Base-by-base conservation (phyloP, 2,113 vertebrate genomes). In the Oreochromis niloticus region DNA sequence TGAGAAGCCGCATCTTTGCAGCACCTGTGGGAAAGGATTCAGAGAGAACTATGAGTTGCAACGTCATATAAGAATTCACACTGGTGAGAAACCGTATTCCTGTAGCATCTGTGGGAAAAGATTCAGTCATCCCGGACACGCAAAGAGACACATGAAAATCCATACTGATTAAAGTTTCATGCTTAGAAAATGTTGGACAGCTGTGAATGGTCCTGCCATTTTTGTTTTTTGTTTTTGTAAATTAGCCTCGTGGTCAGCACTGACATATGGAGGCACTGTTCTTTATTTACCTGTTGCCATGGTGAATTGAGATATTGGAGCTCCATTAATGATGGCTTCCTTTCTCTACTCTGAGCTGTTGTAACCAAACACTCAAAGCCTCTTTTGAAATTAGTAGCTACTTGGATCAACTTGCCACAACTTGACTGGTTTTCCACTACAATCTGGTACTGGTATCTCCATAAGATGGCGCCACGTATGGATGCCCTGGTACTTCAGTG, bases 401-500 rank as follows among this genome's bases (percentile, higher is more conserved):
- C 57, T 61, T 0, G 0, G 30, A 61, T 61, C 9, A 0, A 61
- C 57, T 61, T 34, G 0, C 57, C 30, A 61, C 57, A 10, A 61
- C 57, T 61, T 61, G 57, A 61, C 57, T 61, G 57, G 57, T 61
- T 61, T 61, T 61, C 30, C 2, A 61, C 57, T 61, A 61, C 30
- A 61, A 34, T 19, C 30, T 5, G 9, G 57, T 61, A 61, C 57
- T 61, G 22, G 22, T 24, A 17, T 32, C 14, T 59, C 34, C 34
- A 7, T 36, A 36, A 36, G 34, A 36, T 36, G 8, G 34, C 34
- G 1, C 7, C 8, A 1, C 34, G 8, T 36, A 36, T 36, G 34
- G 34, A 36, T 36, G 34, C 8, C 8, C 34, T 36, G 34, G 34
- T 36, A 9, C 34, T 36, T 36, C 34, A 36, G 34, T 36, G 34